Percentiles rank a stretch among this genome's conserved stretches.
Evolutionary conservation across 2,888 invertebrate species (phyloP).

Genomic region (Chironomus riparius): DNA sequence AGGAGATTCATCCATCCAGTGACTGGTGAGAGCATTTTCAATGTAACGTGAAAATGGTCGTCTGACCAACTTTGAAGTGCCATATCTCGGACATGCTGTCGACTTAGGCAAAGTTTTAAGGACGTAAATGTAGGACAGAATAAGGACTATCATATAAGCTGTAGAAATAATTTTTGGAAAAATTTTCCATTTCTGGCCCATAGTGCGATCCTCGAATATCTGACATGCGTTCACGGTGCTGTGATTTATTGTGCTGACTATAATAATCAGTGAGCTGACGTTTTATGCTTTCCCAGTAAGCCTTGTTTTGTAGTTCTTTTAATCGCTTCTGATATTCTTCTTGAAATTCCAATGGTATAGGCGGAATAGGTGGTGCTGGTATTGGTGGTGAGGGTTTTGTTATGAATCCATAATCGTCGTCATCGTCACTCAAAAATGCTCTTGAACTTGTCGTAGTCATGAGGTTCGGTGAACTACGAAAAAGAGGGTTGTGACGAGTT

Average conservation of each 20-base stretch:
- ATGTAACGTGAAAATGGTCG: too few relatives aligned
- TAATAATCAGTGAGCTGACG: slow-evolving; percentile 18
- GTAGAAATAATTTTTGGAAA: too few relatives aligned
- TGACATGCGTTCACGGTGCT: slow-evolving; percentile 18
- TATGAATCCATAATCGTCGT: slow-evolving; percentile 26
- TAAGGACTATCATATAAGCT: too few relatives aligned
- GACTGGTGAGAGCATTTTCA: too few relatives aligned
- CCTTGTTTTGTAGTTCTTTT: slow-evolving; percentile 13
- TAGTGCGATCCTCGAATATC: slow-evolving; percentile 6
- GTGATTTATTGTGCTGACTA: background rate
- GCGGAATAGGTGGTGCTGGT: slow-evolving; percentile 16
- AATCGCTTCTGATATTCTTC: slow-evolving; percentile 19
- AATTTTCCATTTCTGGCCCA: too few relatives aligned
- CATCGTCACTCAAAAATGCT: slow-evolving; percentile 2
- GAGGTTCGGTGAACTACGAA: slow-evolving; percentile 19
- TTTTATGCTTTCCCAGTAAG: slow-evolving; percentile 23
- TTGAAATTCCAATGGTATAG: slow-evolving; percentile 21
- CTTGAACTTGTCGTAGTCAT: slow-evolving; percentile 13
- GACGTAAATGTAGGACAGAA: too few relatives aligned
- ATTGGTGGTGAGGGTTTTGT: slow-evolving; percentile 1
- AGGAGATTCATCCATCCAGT: too few relatives aligned
- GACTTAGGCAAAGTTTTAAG: too few relatives aligned
- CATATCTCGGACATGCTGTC: too few relatives aligned
- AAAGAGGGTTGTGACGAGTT: background rate
- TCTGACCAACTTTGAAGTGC: too few relatives aligned